These are phyloP conservation scores for Cynopterus brachyotis DNA, from an alignment of 2,113 vertebrate genomes.

Conservation along the genomic window DNA sequence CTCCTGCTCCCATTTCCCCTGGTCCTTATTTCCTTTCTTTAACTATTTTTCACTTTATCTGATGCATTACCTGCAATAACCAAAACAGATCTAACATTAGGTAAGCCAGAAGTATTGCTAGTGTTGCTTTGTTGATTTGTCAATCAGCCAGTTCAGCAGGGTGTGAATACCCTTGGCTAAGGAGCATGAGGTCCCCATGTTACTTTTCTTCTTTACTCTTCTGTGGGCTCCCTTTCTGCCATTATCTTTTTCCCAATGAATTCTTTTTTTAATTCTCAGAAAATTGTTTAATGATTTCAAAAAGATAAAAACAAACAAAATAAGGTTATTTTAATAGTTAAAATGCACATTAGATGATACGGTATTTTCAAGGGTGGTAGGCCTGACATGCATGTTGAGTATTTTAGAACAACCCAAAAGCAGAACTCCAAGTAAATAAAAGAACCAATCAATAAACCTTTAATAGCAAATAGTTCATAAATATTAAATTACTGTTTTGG, in stretches of 20 bases:
- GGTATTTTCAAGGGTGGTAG: not conserved
- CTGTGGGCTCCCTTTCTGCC: not conserved
- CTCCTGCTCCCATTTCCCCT: not conserved
- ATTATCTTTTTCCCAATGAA: not conserved
- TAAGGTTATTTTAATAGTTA: not conserved
- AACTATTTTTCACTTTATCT: not conserved
- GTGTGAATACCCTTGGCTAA: not conserved
- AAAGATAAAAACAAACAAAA: not conserved
- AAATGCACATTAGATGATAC: not conserved
- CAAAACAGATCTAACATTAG: not conserved
- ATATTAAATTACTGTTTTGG: not conserved
- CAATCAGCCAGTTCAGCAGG: not conserved
- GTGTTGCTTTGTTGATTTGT: not conserved
- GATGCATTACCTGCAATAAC: not conserved
- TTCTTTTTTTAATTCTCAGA: not conserved
- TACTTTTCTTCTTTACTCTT: not conserved
- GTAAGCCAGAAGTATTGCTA: not conserved
- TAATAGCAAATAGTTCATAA: not conserved
- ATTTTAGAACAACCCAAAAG: not conserved
- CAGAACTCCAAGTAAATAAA: not conserved
- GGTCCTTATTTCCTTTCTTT: not conserved
- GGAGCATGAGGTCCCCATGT: not conserved
- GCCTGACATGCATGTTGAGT: not conserved
- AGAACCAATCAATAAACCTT: not conserved
- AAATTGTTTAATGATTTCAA: not conserved